Percentiles rank a stretch among this genome's conserved stretches.
Evolutionary conservation across 2,113 vertebrate genomes (phyloP).

Genomic region (Sphaerodactylus townsendi): DNA sequence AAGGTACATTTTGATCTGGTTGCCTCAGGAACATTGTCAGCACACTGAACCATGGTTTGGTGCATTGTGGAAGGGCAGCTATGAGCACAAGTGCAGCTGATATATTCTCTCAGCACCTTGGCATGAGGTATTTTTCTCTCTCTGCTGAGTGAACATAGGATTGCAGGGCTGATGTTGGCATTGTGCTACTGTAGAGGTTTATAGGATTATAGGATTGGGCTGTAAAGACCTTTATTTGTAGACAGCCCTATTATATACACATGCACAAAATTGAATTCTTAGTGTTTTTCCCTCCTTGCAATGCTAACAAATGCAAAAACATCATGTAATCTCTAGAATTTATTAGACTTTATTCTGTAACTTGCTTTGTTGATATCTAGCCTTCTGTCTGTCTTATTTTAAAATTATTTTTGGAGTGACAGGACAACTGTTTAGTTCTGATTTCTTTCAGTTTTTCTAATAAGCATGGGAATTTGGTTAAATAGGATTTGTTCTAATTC

Average conservation of each 20-base stretch:
- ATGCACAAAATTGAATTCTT: accelerated
- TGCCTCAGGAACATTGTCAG: too few species aligned
- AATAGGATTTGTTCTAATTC: constrained; percentile 23
- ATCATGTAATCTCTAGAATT: background rate
- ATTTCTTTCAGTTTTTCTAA: constrained; percentile 38
- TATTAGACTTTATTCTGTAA: background rate
- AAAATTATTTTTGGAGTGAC: constrained; percentile 19
- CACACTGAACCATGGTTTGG: too few species aligned
- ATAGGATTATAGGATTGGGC: too few species aligned
- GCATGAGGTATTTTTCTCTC: too few species aligned
- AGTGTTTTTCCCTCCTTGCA: accelerated
- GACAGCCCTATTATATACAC: background rate
- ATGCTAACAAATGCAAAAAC: background rate
- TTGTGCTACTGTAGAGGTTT: too few species aligned
- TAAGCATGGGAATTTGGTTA: constrained; percentile 43
- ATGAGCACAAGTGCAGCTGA: too few species aligned
- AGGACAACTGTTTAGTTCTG: constrained; percentile 49
- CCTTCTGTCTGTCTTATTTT: background rate
- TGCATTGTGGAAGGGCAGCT: too few species aligned
- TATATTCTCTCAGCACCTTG: too few species aligned
- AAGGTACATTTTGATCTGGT: too few species aligned
- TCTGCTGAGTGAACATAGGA: too few species aligned
- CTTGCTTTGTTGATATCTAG: constrained; percentile 36
- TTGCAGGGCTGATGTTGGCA: too few species aligned
- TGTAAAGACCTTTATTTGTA: background rate